Percentiles rank a stretch among this genome's conserved stretches.
These are phyloP conservation scores for Epinotia demarniana DNA, from an alignment of 2,888 invertebrate genomes.

Conservation along the genomic window DNA sequence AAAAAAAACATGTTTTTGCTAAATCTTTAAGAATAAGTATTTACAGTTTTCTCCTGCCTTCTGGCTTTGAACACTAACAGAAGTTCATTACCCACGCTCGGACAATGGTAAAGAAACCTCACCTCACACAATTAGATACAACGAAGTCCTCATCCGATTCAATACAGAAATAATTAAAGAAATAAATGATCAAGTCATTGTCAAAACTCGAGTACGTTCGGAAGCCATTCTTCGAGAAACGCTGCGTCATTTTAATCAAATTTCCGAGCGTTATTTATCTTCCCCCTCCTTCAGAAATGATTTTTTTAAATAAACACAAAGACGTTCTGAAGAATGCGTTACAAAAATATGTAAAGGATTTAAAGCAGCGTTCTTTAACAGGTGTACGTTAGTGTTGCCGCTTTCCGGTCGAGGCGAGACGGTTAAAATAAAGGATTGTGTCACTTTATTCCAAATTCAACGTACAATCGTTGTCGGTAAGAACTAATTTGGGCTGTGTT, in stretches of 20 bases:
- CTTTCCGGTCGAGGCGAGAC: conserved; percentile 47
- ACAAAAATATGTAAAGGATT: conserved; percentile 79
- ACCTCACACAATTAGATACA: conserved; percentile 31
- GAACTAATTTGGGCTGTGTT: conserved; percentile 47
- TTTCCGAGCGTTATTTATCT: conserved; percentile 68
- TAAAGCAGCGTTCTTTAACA: conserved; percentile 71
- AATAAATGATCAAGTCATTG: conserved; percentile 58
- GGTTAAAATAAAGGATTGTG: conserved; percentile 1
- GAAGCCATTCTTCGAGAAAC: conserved; percentile 62
- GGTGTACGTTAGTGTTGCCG: conserved; percentile 68
- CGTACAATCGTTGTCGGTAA: conserved; percentile 19
- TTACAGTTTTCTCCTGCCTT: neutral
- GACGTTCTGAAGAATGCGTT: conserved; percentile 72
- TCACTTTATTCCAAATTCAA: conserved; percentile 24
- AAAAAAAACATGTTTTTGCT: neutral
- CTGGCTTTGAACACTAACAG: neutral
- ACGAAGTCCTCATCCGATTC: conserved; percentile 47
- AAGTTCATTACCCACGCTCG: conserved; percentile 32
- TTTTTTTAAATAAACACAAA: conserved; percentile 68
- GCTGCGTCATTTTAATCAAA: conserved; percentile 75
- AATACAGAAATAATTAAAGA: conserved; percentile 60
- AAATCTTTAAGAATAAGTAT: neutral
- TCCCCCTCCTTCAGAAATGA: conserved; percentile 57
- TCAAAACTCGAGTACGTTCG: conserved; percentile 55
- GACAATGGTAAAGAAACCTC: conserved; percentile 24